phyloP scores from a whole-genome alignment of 2,888 invertebrate genomes.

The Agriopis leucophaearia region DNA sequence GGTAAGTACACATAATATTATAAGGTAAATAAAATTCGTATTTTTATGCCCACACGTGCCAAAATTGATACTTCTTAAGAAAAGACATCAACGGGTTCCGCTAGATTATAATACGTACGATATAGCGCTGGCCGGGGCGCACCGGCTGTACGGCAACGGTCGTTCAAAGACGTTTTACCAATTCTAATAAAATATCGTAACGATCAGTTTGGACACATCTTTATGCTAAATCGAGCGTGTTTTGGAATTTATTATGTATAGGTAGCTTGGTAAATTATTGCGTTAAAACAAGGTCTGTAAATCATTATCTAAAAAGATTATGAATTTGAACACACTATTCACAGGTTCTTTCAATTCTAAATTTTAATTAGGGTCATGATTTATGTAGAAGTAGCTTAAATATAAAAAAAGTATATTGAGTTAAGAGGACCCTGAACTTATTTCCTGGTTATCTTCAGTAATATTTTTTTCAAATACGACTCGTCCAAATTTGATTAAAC shows the following conservation, averaged over 20 bases:
- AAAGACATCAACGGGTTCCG: slow-evolving; percentile 75
- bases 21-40: background rate
- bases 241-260: slow-evolving; percentile 15
- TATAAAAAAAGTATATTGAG: too few relatives aligned
- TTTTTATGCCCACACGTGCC: slow-evolving; percentile 1
- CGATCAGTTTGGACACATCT: slow-evolving; percentile 13
- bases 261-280: slow-evolving; percentile 9
- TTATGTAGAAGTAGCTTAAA: background rate
- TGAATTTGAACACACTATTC: background rate
- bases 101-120: slow-evolving; percentile 17
- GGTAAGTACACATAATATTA: background rate
- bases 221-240: slow-evolving; percentile 17
- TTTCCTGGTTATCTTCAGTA: too few relatives aligned
- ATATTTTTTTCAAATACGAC: too few relatives aligned
- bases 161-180: slow-evolving; percentile 23
- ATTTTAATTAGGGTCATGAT: background rate
- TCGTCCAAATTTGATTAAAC: too few relatives aligned
- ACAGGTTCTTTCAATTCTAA: background rate
- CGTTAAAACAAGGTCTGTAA: background rate
- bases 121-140: slow-evolving; percentile 4
- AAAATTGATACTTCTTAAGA: slow-evolving; percentile 51
- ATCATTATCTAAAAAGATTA: background rate
- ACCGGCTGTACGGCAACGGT: slow-evolving; percentile 16
- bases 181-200: slow-evolving; percentile 17
- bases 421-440: too few relatives aligned